Conservation (phyloP, 2,888 invertebrate species). For the Agonopterix arenella region DNA sequence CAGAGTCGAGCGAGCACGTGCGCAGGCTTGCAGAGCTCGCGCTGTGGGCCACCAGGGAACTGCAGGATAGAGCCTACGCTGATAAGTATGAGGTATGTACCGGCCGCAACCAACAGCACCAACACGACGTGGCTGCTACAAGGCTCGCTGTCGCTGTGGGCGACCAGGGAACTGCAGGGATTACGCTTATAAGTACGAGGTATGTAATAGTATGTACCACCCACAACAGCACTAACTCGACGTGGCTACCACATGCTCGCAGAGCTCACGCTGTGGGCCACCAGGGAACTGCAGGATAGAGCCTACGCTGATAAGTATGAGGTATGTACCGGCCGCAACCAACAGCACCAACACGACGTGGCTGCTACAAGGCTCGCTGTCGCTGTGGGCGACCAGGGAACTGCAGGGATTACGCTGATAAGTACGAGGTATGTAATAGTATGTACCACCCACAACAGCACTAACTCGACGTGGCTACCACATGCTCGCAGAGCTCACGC, state of each 20-base stretch:
- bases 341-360: not conserved
- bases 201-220: too few species aligned
- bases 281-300: slow-evolving; percentile 45
- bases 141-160: slow-evolving; percentile 38
- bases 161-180: slow-evolving; percentile 47
- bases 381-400: too few species aligned
- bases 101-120: too few species aligned
- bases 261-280: slow-evolving; percentile 45
- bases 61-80: slow-evolving; percentile 44
- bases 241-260: too few species aligned
- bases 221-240: too few species aligned
- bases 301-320: slow-evolving; percentile 34
- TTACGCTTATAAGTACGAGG: too few species aligned
- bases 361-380: too few species aligned
- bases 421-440: too few species aligned
- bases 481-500: slow-evolving; percentile 33
- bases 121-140: not conserved
- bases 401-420: too few species aligned
- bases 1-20: slow-evolving; percentile 37
- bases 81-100: slow-evolving; percentile 22
- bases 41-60: slow-evolving; percentile 38
- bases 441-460: too few species aligned
- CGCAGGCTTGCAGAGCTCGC: slow-evolving; percentile 46
- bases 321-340: not conserved
- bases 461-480: too few species aligned